These are phyloP conservation scores for Grallaria varia DNA, from an alignment of 2,113 vertebrate genomes.

Conservation along the genomic window DNA sequence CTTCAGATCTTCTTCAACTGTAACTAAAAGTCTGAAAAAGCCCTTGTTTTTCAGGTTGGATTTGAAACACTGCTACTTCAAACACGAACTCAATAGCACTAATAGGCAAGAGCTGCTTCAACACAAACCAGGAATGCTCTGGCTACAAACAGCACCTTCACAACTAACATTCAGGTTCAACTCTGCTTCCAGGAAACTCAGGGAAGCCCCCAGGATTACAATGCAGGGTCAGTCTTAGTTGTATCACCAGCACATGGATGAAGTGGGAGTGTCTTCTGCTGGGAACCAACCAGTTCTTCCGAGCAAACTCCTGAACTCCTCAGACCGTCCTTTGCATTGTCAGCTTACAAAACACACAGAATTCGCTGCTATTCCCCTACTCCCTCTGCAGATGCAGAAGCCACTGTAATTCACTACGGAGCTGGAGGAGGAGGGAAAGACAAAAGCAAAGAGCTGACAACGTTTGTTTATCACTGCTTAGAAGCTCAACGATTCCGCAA, in stretches of 20 bases:
- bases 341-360: neutral
- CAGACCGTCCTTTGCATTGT: accelerated
- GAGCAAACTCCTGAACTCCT: neutral
- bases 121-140: neutral
- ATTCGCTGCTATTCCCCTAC: neutral
- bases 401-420: neutral
- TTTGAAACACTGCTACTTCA: neutral
- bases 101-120: neutral
- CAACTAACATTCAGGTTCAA: neutral
- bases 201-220: accelerated
- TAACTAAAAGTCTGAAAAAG: neutral
- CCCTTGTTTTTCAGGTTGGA: neutral
- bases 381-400: neutral
- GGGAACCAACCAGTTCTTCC: neutral
- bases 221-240: neutral
- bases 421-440: neutral
- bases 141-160: neutral
- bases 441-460: neutral
- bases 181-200: neutral
- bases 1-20: neutral
- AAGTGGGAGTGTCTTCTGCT: neutral
- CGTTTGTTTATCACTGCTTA: neutral
- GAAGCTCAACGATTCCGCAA: accelerated
- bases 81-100: neutral
- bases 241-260: accelerated